Conservation (phyloP, 2,797 vertebrate species). For the Zalophus californianus region DNA sequence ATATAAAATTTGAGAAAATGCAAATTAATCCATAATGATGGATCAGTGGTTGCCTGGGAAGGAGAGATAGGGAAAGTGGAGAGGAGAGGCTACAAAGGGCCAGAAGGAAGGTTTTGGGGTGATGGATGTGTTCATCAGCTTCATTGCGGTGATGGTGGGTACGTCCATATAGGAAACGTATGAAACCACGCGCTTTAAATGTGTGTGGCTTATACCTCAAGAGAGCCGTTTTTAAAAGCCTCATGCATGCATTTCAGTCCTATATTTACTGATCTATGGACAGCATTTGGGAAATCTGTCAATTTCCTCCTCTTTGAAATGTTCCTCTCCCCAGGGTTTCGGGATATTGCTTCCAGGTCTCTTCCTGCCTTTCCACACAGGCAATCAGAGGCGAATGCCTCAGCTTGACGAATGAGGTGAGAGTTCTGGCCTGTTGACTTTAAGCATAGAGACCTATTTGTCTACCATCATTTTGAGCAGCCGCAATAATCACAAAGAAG, state of each 20-base stretch:
- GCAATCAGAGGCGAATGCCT: rapidly evolving
- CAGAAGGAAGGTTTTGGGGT: background rate
- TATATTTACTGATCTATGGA: background rate
- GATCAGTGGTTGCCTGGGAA: background rate
- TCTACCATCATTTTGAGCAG: background rate
- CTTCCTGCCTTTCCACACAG: background rate
- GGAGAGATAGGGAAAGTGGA: too few species aligned
- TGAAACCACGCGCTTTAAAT: background rate
- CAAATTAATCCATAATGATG: background rate
- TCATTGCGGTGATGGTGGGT: background rate
- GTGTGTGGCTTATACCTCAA: background rate
- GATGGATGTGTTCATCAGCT: background rate
- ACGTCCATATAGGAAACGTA: background rate
- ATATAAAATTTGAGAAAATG: background rate
- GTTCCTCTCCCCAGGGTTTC: background rate
- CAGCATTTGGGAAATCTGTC: background rate
- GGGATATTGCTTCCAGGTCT: background rate
- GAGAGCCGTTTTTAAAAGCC: background rate
- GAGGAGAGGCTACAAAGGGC: background rate
- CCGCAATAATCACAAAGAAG: background rate
- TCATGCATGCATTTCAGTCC: background rate
- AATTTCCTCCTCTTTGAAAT: background rate
- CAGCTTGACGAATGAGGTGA: background rate
- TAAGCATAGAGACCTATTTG: background rate
- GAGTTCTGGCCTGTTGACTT: background rate